Base-by-base conservation (phyloP, 2,113 vertebrate genomes). In the Petrocephalus zakoni region DNA sequence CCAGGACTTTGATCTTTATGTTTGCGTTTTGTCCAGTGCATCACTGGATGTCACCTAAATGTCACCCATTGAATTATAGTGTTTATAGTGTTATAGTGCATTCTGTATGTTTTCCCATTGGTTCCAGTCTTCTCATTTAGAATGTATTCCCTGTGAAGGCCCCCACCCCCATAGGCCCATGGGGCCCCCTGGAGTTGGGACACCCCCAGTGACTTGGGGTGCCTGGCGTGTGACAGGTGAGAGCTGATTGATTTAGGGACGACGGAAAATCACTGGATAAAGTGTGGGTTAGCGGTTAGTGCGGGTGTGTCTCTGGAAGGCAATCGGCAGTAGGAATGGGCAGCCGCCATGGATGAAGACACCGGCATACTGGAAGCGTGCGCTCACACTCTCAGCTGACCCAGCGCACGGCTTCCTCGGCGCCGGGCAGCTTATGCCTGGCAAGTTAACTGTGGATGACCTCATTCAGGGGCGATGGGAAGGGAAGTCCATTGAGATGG, bases 201-300 rank as follows among this genome's bases (percentile, higher is more conserved):
- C n/a, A 72, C 25, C 29, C 34, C 68, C 15, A 7, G 29, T 37
- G 15, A 37, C 15, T 75, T 37, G 29, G 29, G 68, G 68, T 37
- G 34, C 68, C 68, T 75, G 29, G 68, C 68, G 11, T 75, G 68
- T 2, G 25, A 19, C 34, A 75, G 15, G 5, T 75, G 68, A 75
- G 61, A 64, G 61, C 9, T n/a, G 10, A 64, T 4, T 29, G 61
- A 75, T 75, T 75, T 37, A 75, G 34, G 68, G 68, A 75, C 68
- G n/a, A 34, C 34, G 34, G 68, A 25, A 64, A 61, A 61, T 61
- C 10, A 9, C 68, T 19, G 95, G 93, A 4, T 93, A 88, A 92
- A 91, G 86, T 89, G 91, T 90, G 90, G 89, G 89, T 75, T 75
- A 75, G 68, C 68, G 1, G 29, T 75, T 75, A 75, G n/a, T 5